Evolutionary conservation across 1,140 invertebrate genomes (phyloP).

Genomic region (Pectinophora gossypiella): DNA sequence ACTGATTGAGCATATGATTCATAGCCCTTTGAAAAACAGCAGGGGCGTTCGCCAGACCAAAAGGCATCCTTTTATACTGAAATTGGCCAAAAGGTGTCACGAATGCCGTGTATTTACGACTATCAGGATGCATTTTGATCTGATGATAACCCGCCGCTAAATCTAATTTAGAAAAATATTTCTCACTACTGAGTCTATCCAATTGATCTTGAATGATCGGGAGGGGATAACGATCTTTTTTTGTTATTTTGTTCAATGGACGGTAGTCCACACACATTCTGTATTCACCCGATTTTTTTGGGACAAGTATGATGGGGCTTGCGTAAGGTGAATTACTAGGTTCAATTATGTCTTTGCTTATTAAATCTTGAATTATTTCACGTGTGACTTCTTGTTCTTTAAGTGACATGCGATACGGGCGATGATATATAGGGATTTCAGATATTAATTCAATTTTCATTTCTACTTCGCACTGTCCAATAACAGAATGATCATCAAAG

Average conservation of each 20-base stretch:
- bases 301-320: conserved; percentile 31
- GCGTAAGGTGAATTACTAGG: conserved; percentile 32
- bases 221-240: neutral
- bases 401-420: neutral
- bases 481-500: neutral
- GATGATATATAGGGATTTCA: neutral
- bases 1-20: conserved; percentile 16
- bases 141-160: conserved; percentile 34
- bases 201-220: neutral
- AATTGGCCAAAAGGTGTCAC: conserved; percentile 29
- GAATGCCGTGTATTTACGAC: conserved; percentile 12
- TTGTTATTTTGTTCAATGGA: conserved; percentile 51
- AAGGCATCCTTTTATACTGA: conserved; percentile 37
- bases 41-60: conserved; percentile 35
- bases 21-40: conserved; percentile 25
- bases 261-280: conserved; percentile 71
- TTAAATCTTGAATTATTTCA: conserved; percentile 27
- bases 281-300: conserved; percentile 23
- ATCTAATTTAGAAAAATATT: conserved; percentile 69
- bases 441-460: neutral
- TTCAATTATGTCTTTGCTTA: conserved; percentile 28
- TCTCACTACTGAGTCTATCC: conserved; percentile 22
- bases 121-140: conserved; percentile 38
- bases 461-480: neutral
- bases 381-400: conserved; percentile 28